Percentiles rank a stretch among this genome's conserved stretches.
phyloP scores from a whole-genome alignment of 1,140 invertebrate genomes.

The Aricia agestis region DNA sequence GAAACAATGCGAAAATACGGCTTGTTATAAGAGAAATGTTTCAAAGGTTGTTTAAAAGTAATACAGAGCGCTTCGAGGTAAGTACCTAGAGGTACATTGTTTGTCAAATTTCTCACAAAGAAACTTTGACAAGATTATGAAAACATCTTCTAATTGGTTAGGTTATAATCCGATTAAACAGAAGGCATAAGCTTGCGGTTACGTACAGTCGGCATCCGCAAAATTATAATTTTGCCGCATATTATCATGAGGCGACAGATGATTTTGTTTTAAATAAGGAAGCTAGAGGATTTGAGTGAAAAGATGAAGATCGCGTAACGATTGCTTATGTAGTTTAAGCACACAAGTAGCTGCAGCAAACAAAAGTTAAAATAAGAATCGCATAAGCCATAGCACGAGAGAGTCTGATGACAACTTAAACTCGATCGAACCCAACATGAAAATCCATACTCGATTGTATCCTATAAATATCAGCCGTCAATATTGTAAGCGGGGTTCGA shows the following conservation, averaged over 20 bases:
- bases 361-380: too few species aligned
- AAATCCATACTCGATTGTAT: not conserved
- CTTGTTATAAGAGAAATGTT: not conserved
- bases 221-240: too few species aligned
- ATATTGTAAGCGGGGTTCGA: not conserved
- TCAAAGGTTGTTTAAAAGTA: not conserved
- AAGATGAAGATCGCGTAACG: too few species aligned
- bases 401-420: too few species aligned
- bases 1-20: not conserved
- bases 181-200: not conserved
- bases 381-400: too few species aligned
- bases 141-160: constrained; percentile 10
- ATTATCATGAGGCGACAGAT: too few species aligned
- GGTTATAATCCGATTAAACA: constrained; percentile 2
- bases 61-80: not conserved
- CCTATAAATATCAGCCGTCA: not conserved
- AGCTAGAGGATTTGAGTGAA: too few species aligned
- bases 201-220: too few species aligned
- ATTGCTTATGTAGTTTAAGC: too few species aligned
- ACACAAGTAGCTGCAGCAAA: too few species aligned
- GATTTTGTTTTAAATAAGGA: too few species aligned
- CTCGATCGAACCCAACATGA: not conserved
- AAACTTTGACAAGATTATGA: constrained; percentile 7
- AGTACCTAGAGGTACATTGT: not conserved
- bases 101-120: constrained; percentile 4